Conservation (phyloP, 2,113 vertebrate genomes). For the Phaetusa simplex region DNA sequence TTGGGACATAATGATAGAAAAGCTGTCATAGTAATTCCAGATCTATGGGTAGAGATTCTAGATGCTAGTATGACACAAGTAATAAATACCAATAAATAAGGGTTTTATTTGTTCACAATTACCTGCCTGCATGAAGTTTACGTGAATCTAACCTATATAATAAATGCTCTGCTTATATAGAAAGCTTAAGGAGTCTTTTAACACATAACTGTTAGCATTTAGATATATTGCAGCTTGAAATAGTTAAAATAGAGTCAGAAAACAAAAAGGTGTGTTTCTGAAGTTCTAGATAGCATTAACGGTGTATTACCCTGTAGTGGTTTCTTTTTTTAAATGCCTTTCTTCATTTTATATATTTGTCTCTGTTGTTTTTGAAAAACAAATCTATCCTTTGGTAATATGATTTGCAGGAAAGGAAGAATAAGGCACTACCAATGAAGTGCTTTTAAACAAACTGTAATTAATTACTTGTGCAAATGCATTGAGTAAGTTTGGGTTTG, state of each 20-base stretch:
- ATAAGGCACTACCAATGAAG: slow-evolving; percentile 20
- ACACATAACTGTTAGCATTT: neutral
- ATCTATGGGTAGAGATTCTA: neutral
- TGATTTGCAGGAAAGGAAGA: neutral
- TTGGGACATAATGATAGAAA: neutral
- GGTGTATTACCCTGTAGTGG: neutral
- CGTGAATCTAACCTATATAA: neutral
- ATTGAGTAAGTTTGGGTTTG: slow-evolving; percentile 32
- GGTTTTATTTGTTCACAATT: neutral
- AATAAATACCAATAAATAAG: neutral
- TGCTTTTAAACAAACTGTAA: slow-evolving; percentile 52
- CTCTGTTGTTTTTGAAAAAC: neutral
- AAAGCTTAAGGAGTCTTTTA: neutral
- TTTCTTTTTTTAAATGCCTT: neutral
- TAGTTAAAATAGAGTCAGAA: neutral
- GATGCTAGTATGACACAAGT: neutral
- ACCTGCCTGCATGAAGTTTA: neutral
- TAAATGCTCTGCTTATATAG: neutral
- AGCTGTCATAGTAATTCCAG: neutral
- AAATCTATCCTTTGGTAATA: neutral
- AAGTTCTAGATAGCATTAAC: neutral
- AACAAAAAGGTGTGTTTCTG: neutral
- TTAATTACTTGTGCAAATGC: slow-evolving; percentile 48
- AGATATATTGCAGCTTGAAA: neutral
- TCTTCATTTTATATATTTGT: neutral